Evolutionary conservation across 2,797 vertebrate genomes (phyloP), one percentile per base, ranked within the genome.

Genomic region (Chelidonichthys spinosus): DNA sequence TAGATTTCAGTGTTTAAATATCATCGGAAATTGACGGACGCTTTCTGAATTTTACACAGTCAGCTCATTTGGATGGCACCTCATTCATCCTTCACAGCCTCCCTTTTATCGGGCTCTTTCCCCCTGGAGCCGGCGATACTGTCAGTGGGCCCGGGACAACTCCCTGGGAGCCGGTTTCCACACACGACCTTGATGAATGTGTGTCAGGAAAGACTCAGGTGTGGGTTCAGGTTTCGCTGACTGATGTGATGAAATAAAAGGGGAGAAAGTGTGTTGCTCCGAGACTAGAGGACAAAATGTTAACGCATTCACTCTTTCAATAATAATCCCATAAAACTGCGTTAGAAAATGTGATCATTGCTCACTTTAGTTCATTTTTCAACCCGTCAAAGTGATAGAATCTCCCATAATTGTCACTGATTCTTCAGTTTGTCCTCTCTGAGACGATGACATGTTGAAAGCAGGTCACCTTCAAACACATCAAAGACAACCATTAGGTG

Each of bases 81-180:
- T 79, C 70, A 83, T 81, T 85, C 77, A 78, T 84, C 54, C 56
- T 72, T 67, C 72, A 63, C 53, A 77, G 71, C 74, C 76, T 69
- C 67, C 82, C 69, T 87, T 14, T 81, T 83, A 82, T 86, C 73
- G 33, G 67, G 2, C 72, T 74, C 50, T 33, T 61, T 69, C 72
- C 74, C 80, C 74, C 80, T 9, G 14, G 76, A 78, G 85, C 54
- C 50, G 0, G 17, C 3, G 67, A 88, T 87, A 77, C 63, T 69
- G 82, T 89, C 75, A 33, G 58, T 52, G 56, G 80, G 46, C 62
- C 63, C 17, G 78, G 77, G 85, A 80, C 25, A 81, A 72, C 59
- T 87, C 82, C 74, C 79, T 5, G 71, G 79, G 54, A 72, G 56
- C 60, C 64, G 66, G 67, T 84, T 82, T 74, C 69, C 66, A 72